phyloP scores from a whole-genome alignment of 2,113 vertebrate species.

The Proteles cristata region DNA sequence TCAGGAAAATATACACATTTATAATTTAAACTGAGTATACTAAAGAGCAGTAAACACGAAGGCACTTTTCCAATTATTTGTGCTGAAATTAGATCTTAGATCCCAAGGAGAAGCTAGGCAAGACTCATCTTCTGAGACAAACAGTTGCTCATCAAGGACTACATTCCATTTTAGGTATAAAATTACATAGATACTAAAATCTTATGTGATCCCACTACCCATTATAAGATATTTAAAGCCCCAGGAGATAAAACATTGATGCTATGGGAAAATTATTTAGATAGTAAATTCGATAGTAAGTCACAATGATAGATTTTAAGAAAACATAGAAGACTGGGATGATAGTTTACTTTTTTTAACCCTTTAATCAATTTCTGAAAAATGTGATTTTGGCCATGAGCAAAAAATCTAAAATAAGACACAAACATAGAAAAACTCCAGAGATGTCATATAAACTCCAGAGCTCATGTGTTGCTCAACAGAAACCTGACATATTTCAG shows the following conservation, averaged over 20 bases:
- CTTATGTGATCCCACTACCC: not conserved
- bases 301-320: slow-evolving; percentile 14
- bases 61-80: not conserved
- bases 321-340: not conserved
- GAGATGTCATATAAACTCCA: not conserved
- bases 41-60: not conserved
- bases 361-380: not conserved
- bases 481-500: not conserved
- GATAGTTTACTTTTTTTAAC: not conserved
- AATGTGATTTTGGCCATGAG: not conserved
- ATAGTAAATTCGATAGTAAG: not conserved
- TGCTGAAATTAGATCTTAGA: not conserved
- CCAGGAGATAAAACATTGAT: not conserved
- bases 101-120: not conserved
- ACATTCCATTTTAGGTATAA: not conserved
- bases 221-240: slow-evolving; percentile 19
- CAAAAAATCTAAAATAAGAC: not conserved
- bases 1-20: not conserved
- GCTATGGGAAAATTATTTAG: not conserved
- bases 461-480: not conserved
- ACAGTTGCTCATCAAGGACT: not conserved
- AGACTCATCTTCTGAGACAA: not conserved
- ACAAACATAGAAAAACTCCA: not conserved
- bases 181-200: slow-evolving; percentile 26
- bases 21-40: not conserved